Evolutionary conservation across 2,888 invertebrate species (phyloP).

Genomic region (Nemapogon koenigi): DNA sequence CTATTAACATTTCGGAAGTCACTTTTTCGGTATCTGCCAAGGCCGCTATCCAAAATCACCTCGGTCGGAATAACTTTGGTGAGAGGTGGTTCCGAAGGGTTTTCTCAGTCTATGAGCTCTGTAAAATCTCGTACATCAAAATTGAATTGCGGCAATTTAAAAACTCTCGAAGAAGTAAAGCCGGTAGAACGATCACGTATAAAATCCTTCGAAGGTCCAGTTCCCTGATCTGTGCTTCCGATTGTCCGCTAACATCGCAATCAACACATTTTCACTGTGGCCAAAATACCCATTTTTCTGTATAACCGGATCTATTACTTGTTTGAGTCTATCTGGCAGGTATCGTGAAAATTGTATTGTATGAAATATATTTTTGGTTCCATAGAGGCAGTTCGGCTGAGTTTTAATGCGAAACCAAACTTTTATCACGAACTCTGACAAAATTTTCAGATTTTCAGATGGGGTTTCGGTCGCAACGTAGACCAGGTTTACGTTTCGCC

Average conservation of each 20-base stretch:
- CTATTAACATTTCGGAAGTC: no score
- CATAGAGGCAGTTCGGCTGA: constrained; percentile 1
- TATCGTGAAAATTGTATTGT: neutral
- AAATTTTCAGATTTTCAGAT: constrained; percentile 1
- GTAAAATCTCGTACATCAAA: no score
- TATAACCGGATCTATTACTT: constrained; percentile 5
- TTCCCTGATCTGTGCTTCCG: constrained; percentile 5
- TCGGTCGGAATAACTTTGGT: no score
- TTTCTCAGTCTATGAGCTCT: no score
- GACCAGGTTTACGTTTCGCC: constrained; percentile 1
- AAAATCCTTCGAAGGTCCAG: constrained; percentile 6
- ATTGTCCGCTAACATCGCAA: constrained; percentile 2
- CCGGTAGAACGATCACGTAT: no score
- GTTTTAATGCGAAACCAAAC: constrained; percentile 12
- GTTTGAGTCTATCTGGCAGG: neutral
- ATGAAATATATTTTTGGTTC: neutral
- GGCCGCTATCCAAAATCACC: no score
- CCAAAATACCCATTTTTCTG: constrained; percentile 8
- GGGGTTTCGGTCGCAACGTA: constrained; percentile 3
- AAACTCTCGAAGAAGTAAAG: no score
- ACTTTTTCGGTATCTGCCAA: no score
- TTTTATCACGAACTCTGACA: constrained; percentile 8
- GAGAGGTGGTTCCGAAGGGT: no score
- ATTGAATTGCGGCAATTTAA: no score
- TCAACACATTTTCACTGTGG: constrained; percentile 3